Base-by-base conservation (phyloP, 2,797 vertebrate species). In the Morus bassanus region DNA sequence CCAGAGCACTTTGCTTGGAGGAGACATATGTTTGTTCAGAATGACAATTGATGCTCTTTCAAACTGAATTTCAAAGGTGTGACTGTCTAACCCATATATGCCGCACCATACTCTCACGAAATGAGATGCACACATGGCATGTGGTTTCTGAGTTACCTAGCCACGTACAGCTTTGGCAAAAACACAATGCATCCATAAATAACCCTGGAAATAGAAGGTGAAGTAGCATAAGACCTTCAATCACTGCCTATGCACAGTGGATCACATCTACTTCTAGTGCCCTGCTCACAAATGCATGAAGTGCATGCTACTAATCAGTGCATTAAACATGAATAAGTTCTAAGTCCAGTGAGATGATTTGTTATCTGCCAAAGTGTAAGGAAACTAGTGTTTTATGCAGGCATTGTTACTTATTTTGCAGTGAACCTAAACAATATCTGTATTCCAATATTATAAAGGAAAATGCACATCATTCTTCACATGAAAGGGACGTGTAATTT, bases 1-100 rank as follows among this genome's bases (percentile, higher is more conserved):
- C 91, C 94, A 97, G 96, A 95, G 89, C 92, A 91, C 85, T 95
- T 96, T 97, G 97, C 96, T 96, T 97, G 96, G 96, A 96, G 94
- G 94, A 97, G 96, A 63, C 91, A 79, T 96, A 50, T 78, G 76
- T 95, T 96, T 97, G 95, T 92, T 91, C 92, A 94, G 96, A 95
- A 95, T 95, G 94, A 92, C 95, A 96, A 60, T 72, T 95, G 95
- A 82, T 97, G 92, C 92, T 96, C 94, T 97, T 92, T 94, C 93
- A 96, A 89, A 93, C 78, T 95, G 91, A 95, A 85, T 95, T 87
- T 90, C 87, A 82, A 63, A 97, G 97, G 93, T 97, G 96, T 93
- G 93, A 65, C 77, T 81, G 57, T 92, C 88, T 87, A 88, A 92
- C 64, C 88, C 28, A 0, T 56, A 10, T 61, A 41, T 94, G 89